phyloP scores from a whole-genome alignment of 2,888 invertebrate genomes.

The Trichopria drosophilae region DNA sequence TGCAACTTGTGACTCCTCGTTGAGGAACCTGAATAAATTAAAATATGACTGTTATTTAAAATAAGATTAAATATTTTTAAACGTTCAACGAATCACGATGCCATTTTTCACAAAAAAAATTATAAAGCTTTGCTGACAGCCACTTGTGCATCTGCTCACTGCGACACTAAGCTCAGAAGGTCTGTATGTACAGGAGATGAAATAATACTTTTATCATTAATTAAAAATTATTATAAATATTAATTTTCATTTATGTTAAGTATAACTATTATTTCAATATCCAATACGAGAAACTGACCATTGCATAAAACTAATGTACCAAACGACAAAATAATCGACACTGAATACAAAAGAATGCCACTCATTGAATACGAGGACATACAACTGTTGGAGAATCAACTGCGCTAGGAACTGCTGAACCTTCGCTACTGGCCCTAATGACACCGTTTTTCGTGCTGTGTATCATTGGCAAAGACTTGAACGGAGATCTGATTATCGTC shows the following conservation, averaged over 20 bases:
- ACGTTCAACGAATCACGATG: no score
- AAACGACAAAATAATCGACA: neutral
- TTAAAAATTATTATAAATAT: no score
- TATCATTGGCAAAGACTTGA: constrained; percentile 54
- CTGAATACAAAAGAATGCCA: neutral
- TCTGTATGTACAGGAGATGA: no score
- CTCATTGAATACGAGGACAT: constrained; percentile 37
- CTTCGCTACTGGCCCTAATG: constrained; percentile 54
- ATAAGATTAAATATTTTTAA: constrained; percentile 14
- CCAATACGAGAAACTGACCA: no score
- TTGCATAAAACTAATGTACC: no score
- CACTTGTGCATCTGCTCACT: no score
- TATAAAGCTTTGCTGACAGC: no score
- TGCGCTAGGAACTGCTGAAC: constrained; percentile 44
- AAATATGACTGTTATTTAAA: neutral
- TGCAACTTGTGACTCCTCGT: constrained; percentile 46
- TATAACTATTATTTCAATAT: no score
- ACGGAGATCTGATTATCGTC: constrained; percentile 52
- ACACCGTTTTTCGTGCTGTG: constrained; percentile 50
- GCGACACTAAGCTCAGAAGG: no score
- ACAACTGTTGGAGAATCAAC: constrained; percentile 49
- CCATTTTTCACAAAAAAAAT: no score
- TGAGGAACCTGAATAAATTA: constrained; percentile 44
- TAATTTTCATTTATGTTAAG: no score
- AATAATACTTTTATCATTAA: no score